Conservation (phyloP, 2,797 vertebrate species). For the Sebastes matsubarae region DNA sequence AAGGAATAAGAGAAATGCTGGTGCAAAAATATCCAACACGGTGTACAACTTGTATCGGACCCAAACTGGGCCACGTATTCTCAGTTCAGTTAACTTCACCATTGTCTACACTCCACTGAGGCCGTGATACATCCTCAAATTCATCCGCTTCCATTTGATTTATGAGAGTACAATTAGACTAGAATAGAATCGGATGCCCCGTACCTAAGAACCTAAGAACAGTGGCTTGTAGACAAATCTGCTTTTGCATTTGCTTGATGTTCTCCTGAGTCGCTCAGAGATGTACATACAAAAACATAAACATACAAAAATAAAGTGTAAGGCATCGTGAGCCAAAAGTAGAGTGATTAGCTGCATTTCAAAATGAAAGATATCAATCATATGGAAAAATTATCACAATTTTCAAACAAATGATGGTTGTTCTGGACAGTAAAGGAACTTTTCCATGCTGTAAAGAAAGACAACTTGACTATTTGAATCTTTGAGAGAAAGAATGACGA, state of each 20-base stretch:
- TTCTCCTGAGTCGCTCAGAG: neutral
- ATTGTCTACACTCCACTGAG: neutral
- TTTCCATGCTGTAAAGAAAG: neutral
- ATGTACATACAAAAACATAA: neutral
- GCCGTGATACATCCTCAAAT: neutral
- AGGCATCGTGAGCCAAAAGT: slow-evolving; percentile 27
- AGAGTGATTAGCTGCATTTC: neutral
- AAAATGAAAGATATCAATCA: neutral
- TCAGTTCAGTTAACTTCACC: neutral
- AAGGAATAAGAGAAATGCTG: slow-evolving; percentile 40
- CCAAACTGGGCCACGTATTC: neutral
- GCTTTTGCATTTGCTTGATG: neutral
- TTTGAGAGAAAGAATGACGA: neutral
- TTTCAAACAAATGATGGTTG: neutral
- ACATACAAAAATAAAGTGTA: slow-evolving; percentile 11
- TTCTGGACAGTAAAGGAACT: neutral
- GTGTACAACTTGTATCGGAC: neutral
- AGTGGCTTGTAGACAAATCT: neutral
- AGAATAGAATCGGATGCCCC: neutral
- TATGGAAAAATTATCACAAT: neutral
- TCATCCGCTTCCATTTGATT: neutral
- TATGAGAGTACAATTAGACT: neutral
- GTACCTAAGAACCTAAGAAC: neutral
- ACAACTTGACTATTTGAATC: neutral
- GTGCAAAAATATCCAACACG: slow-evolving; percentile 28